These are phyloP conservation scores for Xiphophorus couchianus DNA, from an alignment of 2,113 vertebrate species.

Conservation along the genomic window DNA sequence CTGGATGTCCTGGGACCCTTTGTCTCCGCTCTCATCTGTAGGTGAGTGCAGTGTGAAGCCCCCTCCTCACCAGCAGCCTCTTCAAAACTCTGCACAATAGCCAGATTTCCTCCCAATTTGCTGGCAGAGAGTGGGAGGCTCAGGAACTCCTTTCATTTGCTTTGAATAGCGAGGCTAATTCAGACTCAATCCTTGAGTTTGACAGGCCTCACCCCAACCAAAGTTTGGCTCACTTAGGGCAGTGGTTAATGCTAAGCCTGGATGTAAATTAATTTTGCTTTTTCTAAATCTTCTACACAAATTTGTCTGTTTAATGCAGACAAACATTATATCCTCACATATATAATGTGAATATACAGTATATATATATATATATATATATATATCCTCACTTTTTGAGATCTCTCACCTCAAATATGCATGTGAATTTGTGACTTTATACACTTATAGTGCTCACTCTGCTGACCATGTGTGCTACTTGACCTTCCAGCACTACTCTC, in stretches of 20 bases:
- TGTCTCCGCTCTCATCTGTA: constrained; percentile 83
- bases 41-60: constrained; percentile 83
- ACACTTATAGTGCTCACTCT: constrained; percentile 38
- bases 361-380: too few species aligned
- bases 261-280: constrained; percentile 74
- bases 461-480: constrained; percentile 73
- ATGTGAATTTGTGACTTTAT: constrained; percentile 47
- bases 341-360: too few species aligned
- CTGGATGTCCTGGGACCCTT: constrained; percentile 77
- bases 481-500: constrained; percentile 64
- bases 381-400: not conserved
- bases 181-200: constrained; percentile 88
- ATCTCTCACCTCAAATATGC: constrained; percentile 39
- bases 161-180: constrained; percentile 92
- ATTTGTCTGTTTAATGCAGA: constrained; percentile 60
- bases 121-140: constrained; percentile 86
- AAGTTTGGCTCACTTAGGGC: constrained; percentile 85
- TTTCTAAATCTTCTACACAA: constrained; percentile 43
- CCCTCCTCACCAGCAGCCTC: constrained; percentile 74
- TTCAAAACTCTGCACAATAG: constrained; percentile 89
- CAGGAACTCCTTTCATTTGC: constrained; percentile 85
- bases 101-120: constrained; percentile 90
- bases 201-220: constrained; percentile 86
- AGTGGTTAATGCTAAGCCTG: constrained; percentile 90
- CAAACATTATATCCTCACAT: not conserved